Conservation (phyloP, 1,140 invertebrate species). For the Calycopis cecrops region DNA sequence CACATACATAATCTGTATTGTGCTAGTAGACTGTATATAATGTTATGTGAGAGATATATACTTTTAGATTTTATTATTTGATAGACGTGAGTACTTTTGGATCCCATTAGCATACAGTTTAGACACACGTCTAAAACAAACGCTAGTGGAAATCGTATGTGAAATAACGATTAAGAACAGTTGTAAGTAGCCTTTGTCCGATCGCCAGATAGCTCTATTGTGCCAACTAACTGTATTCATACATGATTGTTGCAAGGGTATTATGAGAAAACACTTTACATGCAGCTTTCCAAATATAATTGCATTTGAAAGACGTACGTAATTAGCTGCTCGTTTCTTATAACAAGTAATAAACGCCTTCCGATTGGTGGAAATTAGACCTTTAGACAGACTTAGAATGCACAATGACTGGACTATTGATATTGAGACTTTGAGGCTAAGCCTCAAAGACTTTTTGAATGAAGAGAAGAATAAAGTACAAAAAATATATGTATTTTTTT, state of each 20-base stretch:
- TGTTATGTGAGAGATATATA: no score
- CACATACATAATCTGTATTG: no score
- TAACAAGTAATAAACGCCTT: background rate
- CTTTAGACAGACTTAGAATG: no score
- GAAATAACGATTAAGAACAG: constrained; percentile 73
- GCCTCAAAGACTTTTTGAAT: no score
- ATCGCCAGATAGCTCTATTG: constrained; percentile 60
- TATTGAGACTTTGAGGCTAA: no score
- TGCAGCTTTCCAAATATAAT: constrained; percentile 18
- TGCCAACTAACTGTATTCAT: constrained; percentile 33
- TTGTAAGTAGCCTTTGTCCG: constrained; percentile 72
- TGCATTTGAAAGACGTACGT: background rate
- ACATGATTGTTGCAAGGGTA: constrained; percentile 21
- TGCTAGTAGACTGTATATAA: no score
- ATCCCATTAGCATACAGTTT: constrained; percentile 28
- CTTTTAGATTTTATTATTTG: constrained; percentile 2
- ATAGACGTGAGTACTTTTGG: constrained; percentile 6
- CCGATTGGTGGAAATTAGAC: background rate
- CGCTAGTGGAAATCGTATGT: constrained; percentile 63
- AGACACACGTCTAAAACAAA: constrained; percentile 45
- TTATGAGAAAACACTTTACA: constrained; percentile 26
- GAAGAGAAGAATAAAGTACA: no score
- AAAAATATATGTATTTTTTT: no score
- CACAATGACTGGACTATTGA: no score
- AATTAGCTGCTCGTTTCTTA: background rate